phyloP scores from a whole-genome alignment of 2,113 vertebrate species.

The Sinosuthora webbiana region DNA sequence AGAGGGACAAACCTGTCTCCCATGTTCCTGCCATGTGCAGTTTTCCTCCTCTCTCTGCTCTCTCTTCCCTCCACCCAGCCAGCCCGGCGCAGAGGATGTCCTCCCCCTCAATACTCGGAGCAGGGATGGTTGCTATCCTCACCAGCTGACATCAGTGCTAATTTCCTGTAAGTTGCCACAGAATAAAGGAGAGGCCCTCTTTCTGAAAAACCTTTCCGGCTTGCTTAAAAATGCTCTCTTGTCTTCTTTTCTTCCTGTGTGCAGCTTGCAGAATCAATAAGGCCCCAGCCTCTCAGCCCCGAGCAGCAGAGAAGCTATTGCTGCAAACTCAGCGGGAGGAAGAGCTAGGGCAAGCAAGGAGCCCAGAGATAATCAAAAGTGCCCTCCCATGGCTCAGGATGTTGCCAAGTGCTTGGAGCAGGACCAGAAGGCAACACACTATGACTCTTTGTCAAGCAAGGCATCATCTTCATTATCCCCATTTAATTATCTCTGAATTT shows the following conservation, averaged over 20 bases:
- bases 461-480: conserved; percentile 18
- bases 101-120: background rate
- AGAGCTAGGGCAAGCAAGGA: conserved; percentile 32
- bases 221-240: conserved; percentile 46
- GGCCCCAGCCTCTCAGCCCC: background rate
- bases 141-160: conserved; percentile 30
- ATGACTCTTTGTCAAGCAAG: conserved; percentile 3
- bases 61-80: background rate
- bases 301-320: conserved; percentile 31
- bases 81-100: background rate
- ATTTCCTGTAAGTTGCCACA: conserved; percentile 43
- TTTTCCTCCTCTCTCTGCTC: background rate
- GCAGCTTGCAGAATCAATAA: conserved; percentile 51
- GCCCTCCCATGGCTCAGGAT: conserved; percentile 44
- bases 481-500: conserved; percentile 9
- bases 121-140: background rate
- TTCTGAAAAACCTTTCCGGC: conserved; percentile 36
- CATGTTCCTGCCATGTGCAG: background rate
- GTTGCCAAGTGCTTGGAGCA: conserved; percentile 41
- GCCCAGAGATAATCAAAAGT: conserved; percentile 53
- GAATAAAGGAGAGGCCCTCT: conserved; percentile 34
- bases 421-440: background rate
- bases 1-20: background rate
- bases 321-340: conserved; percentile 43
- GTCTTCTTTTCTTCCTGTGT: conserved; percentile 30